phyloP scores from a whole-genome alignment of 1,140 invertebrate genomes.

The Neodiprion pinetum region DNA sequence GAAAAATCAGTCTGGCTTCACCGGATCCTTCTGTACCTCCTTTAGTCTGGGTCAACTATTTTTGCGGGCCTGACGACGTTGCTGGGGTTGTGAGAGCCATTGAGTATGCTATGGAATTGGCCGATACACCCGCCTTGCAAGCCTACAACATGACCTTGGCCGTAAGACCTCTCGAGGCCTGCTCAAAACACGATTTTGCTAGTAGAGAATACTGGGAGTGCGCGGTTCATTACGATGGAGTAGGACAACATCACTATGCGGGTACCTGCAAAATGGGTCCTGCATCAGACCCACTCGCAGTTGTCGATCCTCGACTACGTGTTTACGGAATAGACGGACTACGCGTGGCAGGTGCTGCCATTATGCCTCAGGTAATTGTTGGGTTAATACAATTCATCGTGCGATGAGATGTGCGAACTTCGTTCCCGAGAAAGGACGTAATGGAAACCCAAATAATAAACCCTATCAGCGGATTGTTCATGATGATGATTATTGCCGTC shows the following conservation, averaged over 20 bases:
- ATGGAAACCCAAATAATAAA: neutral
- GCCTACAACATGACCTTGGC: constrained; percentile 60
- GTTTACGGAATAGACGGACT: constrained; percentile 58
- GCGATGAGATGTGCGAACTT: neutral
- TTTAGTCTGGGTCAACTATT: constrained; percentile 67
- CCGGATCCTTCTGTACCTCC: constrained; percentile 67
- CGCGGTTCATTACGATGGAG: constrained; percentile 65
- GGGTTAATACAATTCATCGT: neutral
- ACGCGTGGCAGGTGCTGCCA: constrained; percentile 59
- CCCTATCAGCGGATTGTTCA: neutral
- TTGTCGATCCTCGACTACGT: constrained; percentile 58
- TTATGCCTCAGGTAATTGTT: constrained; percentile 48
- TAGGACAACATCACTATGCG: constrained; percentile 60
- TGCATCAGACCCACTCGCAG: constrained; percentile 49
- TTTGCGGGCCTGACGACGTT: constrained; percentile 57
- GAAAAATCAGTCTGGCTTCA: constrained; percentile 58
- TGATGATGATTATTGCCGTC: too few relatives aligned
- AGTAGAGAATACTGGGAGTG: constrained; percentile 82
- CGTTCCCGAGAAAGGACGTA: neutral
- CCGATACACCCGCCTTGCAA: constrained; percentile 55
- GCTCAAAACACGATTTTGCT: constrained; percentile 68
- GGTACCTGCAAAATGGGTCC: constrained; percentile 69
- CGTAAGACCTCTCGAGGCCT: constrained; percentile 55
- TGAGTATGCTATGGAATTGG: constrained; percentile 52
- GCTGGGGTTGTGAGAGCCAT: constrained; percentile 60